phyloP scores from a whole-genome alignment of 2,888 invertebrate species.

The Choristoneura rosaceana region DNA sequence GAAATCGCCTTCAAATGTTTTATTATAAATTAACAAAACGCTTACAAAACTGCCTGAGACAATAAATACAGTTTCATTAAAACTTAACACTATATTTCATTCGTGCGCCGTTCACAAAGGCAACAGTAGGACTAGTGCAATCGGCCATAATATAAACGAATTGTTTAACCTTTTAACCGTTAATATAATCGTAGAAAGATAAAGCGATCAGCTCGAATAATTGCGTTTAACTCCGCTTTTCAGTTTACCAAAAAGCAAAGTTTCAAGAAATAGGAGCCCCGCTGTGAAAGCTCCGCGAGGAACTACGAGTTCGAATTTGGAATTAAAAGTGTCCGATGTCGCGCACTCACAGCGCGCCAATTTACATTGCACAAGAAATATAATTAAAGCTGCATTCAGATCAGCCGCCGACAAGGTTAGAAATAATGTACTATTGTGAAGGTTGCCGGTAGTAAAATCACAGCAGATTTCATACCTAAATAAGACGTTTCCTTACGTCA shows the following conservation, averaged over 20 bases:
- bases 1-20: slow-evolving; percentile 9
- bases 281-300: too few species aligned
- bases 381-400: slow-evolving; percentile 6
- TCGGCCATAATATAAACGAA: too few species aligned
- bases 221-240: too few species aligned
- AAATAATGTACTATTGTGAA: background rate
- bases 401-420: background rate
- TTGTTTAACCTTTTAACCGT: background rate
- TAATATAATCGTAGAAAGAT: background rate
- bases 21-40: slow-evolving; percentile 33
- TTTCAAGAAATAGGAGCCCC: too few species aligned
- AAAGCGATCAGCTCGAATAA: background rate
- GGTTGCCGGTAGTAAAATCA: background rate
- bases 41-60: slow-evolving; percentile 8
- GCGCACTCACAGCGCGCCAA: too few species aligned
- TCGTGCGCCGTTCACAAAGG: background rate
- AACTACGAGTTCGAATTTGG: too few species aligned
- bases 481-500: background rate
- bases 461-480: background rate
- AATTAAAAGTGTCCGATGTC: too few species aligned
- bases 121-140: background rate
- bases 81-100: background rate
- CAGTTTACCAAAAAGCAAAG: too few species aligned
- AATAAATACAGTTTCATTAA: slow-evolving; percentile 27
- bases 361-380: background rate